Conservation (phyloP, 2,888 invertebrate species). For the Arge pagana region DNA sequence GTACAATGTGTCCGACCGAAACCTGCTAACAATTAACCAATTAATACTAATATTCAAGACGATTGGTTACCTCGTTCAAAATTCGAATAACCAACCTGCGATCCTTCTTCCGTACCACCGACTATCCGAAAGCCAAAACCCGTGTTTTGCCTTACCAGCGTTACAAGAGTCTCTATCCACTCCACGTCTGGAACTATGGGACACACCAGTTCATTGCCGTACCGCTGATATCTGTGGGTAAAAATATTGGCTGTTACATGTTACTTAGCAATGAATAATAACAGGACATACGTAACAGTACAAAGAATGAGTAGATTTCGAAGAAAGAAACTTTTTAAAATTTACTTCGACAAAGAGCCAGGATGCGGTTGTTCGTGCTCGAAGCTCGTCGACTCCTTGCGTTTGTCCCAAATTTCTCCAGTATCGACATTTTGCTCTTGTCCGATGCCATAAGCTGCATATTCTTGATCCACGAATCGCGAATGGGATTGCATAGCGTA, state of each 20-base stretch:
- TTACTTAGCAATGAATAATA: neutral
- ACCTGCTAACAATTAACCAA: slow-evolving; percentile 61
- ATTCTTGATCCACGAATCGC: slow-evolving; percentile 51
- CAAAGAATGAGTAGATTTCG: neutral
- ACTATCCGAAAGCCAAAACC: slow-evolving; percentile 99
- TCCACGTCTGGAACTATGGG: slow-evolving; percentile 55
- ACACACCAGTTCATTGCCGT: slow-evolving; percentile 51
- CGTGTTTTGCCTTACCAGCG: slow-evolving; percentile 84
- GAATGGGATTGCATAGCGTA: slow-evolving; percentile 48
- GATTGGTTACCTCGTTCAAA: no score
- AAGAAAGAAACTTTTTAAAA: neutral
- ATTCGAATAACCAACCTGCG: slow-evolving; percentile 70
- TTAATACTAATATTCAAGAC: slow-evolving; percentile 5
- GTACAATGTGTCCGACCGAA: slow-evolving; percentile 95
- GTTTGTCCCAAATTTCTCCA: slow-evolving; percentile 56
- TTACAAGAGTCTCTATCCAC: slow-evolving; percentile 73
- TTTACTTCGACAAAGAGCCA: slow-evolving; percentile 55
- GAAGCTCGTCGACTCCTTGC: slow-evolving; percentile 66
- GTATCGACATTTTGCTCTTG: slow-evolving; percentile 57
- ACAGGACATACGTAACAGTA: neutral
- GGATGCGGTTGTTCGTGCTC: slow-evolving; percentile 65
- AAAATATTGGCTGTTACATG: no score
- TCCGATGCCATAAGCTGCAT: slow-evolving; percentile 50
- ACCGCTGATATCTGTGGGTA: slow-evolving; percentile 52
- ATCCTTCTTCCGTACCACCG: slow-evolving; percentile 97